phyloP scores from a whole-genome alignment of 2,797 vertebrate species.

The Cephalopachus bancanus region DNA sequence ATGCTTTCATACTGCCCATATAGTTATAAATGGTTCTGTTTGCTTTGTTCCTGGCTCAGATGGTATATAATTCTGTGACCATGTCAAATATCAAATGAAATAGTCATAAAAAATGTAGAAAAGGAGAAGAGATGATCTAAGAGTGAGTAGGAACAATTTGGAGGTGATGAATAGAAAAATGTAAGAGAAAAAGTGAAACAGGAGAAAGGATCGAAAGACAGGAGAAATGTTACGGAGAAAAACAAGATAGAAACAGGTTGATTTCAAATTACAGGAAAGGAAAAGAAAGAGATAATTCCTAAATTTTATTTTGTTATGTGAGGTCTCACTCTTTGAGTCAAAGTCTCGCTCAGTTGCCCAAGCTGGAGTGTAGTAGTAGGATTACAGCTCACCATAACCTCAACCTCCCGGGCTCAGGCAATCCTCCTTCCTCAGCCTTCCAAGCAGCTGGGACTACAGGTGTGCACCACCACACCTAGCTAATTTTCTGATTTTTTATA shows the following conservation, averaged over 20 bases:
- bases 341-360: no score
- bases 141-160: not conserved
- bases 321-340: no score
- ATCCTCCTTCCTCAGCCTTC: no score
- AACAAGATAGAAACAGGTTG: not conserved
- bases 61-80: not conserved
- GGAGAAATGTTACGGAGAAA: not conserved
- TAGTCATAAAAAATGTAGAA: not conserved
- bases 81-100: not conserved
- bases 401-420: no score
- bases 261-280: not conserved
- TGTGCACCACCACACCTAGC: no score
- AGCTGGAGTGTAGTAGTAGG: no score
- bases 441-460: no score
- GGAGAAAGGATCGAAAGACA: not conserved
- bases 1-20: not conserved
- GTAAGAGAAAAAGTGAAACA: not conserved
- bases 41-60: not conserved
- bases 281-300: not conserved
- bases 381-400: no score
- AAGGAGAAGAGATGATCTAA: not conserved
- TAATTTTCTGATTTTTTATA: no score
- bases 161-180: not conserved
- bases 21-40: not conserved
- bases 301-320: not conserved